These are phyloP conservation scores for Clivina fossor DNA, from an alignment of 2,888 invertebrate genomes.

Conservation along the genomic window DNA sequence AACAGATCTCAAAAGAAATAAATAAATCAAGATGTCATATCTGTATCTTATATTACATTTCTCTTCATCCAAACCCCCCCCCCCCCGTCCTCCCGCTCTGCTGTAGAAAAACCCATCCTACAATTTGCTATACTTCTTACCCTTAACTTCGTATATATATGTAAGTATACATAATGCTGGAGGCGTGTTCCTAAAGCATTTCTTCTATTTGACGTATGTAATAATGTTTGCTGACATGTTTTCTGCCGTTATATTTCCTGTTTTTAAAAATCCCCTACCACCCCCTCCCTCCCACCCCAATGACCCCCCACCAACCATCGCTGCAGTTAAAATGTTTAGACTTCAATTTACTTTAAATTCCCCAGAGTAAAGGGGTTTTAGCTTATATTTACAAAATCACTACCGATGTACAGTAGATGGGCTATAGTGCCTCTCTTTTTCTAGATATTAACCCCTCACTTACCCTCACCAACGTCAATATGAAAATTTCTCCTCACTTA, in stretches of 20 bases:
- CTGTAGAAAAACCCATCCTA: neutral
- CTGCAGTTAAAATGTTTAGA: conserved; percentile 52
- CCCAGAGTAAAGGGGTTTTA: conserved; percentile 43
- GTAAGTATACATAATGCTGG: neutral
- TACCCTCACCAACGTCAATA: too few species aligned
- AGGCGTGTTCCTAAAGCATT: conserved; percentile 17
- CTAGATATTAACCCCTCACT: too few species aligned
- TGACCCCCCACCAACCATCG: conserved; percentile 40
- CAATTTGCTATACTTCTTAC: too few species aligned
- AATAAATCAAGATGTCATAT: conserved; percentile 51
- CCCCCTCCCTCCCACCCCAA: neutral
- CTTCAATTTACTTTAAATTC: conserved; percentile 50
- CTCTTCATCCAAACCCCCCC: too few species aligned
- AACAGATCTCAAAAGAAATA: conserved; percentile 41
- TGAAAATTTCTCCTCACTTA: too few species aligned
- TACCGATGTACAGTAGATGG: too few species aligned
- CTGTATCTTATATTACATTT: conserved; percentile 48
- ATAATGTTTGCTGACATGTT: conserved; percentile 48
- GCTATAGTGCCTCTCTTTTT: too few species aligned
- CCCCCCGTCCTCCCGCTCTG: neutral
- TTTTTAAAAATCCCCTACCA: conserved; percentile 20
- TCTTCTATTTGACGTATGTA: conserved; percentile 49
- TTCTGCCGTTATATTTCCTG: conserved; percentile 12
- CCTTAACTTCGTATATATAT: too few species aligned
- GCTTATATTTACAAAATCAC: conserved; percentile 49